Percentiles rank a stretch among this genome's conserved stretches.
These are phyloP conservation scores for Danionella cerebrum DNA, from an alignment of 2,113 vertebrate species.

Conservation along the genomic window DNA sequence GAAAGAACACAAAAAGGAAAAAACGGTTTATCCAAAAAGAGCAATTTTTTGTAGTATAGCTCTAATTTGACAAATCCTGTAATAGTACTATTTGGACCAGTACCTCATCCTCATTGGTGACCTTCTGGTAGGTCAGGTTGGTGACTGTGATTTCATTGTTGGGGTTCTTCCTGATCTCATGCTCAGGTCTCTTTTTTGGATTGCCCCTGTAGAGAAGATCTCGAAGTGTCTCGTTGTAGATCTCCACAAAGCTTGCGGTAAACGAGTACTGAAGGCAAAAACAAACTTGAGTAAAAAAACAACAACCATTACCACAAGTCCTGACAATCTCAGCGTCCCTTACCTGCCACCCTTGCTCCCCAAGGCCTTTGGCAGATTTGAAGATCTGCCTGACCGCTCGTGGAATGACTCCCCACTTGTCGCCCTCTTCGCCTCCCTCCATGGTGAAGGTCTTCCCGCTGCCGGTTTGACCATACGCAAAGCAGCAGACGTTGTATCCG, in stretches of 20 bases:
- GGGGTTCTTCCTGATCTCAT: constrained; percentile 56
- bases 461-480: constrained; percentile 86
- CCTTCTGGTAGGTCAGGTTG: constrained; percentile 60
- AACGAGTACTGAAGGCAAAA: constrained; percentile 57
- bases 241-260: constrained; percentile 84
- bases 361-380: constrained; percentile 59
- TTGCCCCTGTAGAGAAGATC: constrained; percentile 65
- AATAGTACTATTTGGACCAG: too few species aligned
- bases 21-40: too few species aligned
- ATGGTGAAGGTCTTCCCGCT: constrained; percentile 89
- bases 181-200: constrained; percentile 58
- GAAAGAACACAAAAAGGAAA: too few species aligned
- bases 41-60: too few species aligned
- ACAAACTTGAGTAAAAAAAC: not conserved
- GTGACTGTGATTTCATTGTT: constrained; percentile 54
- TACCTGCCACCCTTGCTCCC: constrained; percentile 76
- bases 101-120: constrained; percentile 62
- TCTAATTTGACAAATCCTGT: too few species aligned
- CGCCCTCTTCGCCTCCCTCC: constrained; percentile 69
- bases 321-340: not conserved
- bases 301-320: not conserved
- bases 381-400: constrained; percentile 78
- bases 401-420: constrained; percentile 72
- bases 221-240: constrained; percentile 87
- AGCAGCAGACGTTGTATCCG: constrained; percentile 86